These are phyloP conservation scores for Ferrisia virgata DNA, from an alignment of 2,888 invertebrate genomes.

Conservation along the genomic window DNA sequence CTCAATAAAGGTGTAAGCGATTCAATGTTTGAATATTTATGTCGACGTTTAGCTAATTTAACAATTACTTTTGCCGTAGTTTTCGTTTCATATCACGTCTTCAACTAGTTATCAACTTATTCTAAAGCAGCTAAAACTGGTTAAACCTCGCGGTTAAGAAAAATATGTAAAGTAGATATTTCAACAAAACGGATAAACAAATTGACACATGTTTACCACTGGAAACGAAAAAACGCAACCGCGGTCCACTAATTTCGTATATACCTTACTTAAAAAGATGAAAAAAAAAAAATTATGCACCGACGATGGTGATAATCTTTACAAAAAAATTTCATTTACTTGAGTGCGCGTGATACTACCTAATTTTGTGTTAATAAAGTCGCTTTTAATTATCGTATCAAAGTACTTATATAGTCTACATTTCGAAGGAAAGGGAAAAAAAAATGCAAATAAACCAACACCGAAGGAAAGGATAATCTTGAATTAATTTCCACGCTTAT, in stretches of 20 bases:
- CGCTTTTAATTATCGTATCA: background rate
- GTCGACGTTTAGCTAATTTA: slow-evolving; percentile 6
- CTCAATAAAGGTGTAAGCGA: slow-evolving; percentile 17
- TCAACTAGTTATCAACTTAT: slow-evolving; percentile 16
- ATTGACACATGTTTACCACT: slow-evolving; percentile 4
- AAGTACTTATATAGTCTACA: background rate
- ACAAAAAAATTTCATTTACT: background rate
- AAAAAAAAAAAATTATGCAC: background rate
- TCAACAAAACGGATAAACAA: slow-evolving; percentile 22
- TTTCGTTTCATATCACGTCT: slow-evolving; percentile 25
- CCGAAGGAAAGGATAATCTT: background rate
- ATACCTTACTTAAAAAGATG: background rate
- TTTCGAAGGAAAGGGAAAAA: background rate
- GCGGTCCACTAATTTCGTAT: background rate
- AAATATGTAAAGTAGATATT: slow-evolving; percentile 13
- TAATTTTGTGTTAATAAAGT: background rate
- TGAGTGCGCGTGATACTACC: background rate
- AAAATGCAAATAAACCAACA: background rate
- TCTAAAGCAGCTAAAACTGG: slow-evolving; percentile 36
- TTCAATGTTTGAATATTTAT: background rate
- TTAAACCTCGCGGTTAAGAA: slow-evolving; percentile 25
- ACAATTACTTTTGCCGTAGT: slow-evolving; percentile 15
- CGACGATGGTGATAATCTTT: background rate
- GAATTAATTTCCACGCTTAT: background rate
- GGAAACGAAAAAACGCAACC: slow-evolving; percentile 12